Conservation (phyloP, 1,140 invertebrate species). For the Leptoteleia sp. region DNA sequence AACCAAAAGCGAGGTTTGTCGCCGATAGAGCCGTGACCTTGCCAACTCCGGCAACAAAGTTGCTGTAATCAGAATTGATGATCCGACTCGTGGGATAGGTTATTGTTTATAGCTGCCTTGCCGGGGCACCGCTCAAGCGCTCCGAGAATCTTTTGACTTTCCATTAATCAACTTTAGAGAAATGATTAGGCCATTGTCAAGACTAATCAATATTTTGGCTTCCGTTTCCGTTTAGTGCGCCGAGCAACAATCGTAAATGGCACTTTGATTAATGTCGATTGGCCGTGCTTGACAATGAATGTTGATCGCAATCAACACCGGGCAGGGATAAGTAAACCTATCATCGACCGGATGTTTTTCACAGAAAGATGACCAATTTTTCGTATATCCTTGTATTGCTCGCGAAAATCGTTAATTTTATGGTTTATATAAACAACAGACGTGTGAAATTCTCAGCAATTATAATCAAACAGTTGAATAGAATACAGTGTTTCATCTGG, state of each 20-base stretch:
- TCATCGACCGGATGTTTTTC: too few species aligned
- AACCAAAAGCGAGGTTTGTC: conserved; percentile 21
- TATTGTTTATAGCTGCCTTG: conserved; percentile 47
- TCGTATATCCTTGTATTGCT: too few species aligned
- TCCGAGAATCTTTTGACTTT: conserved; percentile 32
- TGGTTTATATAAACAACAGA: too few species aligned
- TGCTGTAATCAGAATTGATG: conserved; percentile 45
- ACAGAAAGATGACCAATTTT: too few species aligned
- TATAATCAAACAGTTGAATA: too few species aligned
- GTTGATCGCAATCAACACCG: conserved; percentile 12
- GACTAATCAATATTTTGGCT: conserved; percentile 65
- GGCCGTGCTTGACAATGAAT: conserved; percentile 9
- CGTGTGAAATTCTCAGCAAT: too few species aligned
- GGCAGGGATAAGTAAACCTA: too few species aligned
- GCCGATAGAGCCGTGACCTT: conserved; percentile 11
- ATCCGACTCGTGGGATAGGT: conserved; percentile 19
- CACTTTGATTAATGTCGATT: conserved; percentile 35
- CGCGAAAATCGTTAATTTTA: too few species aligned
- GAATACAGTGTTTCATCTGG: too few species aligned
- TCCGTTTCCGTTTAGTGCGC: conserved; percentile 49
- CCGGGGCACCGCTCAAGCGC: background rate
- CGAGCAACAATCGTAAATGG: conserved; percentile 7
- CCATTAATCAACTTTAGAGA: conserved; percentile 59
- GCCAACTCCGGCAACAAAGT: conserved; percentile 6
- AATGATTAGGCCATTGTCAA: conserved; percentile 58